phyloP scores from a whole-genome alignment of 2,797 vertebrate species.

The Rhabdomys pumilio region DNA sequence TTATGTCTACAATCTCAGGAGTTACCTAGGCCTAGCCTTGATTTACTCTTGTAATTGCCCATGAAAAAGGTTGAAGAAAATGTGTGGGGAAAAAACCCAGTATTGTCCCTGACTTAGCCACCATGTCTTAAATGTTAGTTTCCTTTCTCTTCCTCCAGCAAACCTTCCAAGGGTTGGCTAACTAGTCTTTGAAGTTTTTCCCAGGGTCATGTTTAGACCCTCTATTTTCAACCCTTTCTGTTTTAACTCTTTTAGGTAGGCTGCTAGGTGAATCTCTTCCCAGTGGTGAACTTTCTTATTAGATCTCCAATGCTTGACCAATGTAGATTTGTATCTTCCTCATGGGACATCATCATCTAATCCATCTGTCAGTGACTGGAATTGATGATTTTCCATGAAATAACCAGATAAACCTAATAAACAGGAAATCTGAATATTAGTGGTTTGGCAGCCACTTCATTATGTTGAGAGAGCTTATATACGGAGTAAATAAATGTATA shows the following conservation, averaged over 20 bases:
- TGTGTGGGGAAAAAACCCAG: not conserved
- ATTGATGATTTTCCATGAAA: not conserved
- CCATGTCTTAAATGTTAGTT: not conserved
- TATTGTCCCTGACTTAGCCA: not conserved
- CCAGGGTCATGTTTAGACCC: not conserved
- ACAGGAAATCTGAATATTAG: not conserved
- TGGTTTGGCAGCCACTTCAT: not conserved
- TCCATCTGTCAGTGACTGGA: not conserved
- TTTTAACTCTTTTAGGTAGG: not conserved
- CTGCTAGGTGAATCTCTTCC: not conserved
- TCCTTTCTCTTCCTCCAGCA: not conserved
- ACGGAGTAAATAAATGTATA: not conserved
- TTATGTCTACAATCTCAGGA: not conserved
- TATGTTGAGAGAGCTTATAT: not conserved
- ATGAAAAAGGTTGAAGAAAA: not conserved
- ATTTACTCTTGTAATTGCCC: not conserved
- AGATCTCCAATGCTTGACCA: not conserved
- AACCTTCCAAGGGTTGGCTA: not conserved
- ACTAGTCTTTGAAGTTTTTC: not conserved
- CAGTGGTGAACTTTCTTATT: not conserved
- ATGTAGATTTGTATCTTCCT: not conserved
- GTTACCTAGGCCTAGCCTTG: not conserved
- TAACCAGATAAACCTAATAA: not conserved
- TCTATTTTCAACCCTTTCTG: not conserved
- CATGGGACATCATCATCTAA: not conserved